These are phyloP conservation scores for Trissolcus basalis DNA, from an alignment of 1,140 invertebrate genomes.

Conservation along the genomic window DNA sequence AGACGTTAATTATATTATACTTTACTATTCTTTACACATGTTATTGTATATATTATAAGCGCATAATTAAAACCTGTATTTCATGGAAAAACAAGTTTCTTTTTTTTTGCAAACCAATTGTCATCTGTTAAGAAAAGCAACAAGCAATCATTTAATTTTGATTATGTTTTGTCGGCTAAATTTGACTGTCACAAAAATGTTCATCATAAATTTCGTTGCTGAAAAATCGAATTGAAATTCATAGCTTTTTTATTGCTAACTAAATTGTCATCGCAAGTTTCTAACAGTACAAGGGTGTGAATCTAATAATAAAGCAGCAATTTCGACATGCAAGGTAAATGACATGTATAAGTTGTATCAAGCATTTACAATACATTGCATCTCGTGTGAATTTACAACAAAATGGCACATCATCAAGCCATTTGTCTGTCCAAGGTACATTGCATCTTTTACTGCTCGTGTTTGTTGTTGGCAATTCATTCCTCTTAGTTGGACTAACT, in stretches of 20 bases:
- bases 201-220: too few relatives aligned
- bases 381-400: not conserved
- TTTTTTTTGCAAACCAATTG: slow-evolving; percentile 32
- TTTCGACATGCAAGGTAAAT: slow-evolving; percentile 30
- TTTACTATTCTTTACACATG: slow-evolving; percentile 34
- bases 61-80: slow-evolving; percentile 42
- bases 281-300: slow-evolving; percentile 10
- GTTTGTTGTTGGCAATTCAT: too few relatives aligned
- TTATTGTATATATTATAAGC: slow-evolving; percentile 34
- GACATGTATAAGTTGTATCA: slow-evolving; percentile 25
- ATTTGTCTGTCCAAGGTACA: slow-evolving; percentile 1
- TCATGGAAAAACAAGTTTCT: slow-evolving; percentile 28
- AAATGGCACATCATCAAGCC: not conserved
- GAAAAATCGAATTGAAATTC: too few relatives aligned
- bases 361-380: slow-evolving; percentile 15
- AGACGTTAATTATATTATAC: slow-evolving; percentile 34
- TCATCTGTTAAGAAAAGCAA: not conserved
- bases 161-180: too few relatives aligned
- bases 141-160: too few relatives aligned
- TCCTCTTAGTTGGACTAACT: too few relatives aligned
- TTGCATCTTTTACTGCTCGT: not conserved
- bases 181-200: too few relatives aligned
- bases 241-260: not conserved
- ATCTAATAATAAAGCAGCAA: slow-evolving; percentile 23
- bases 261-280: slow-evolving; percentile 4